Base-by-base conservation (phyloP, 2,888 invertebrate species). In the Argynnis bischoffii region DNA sequence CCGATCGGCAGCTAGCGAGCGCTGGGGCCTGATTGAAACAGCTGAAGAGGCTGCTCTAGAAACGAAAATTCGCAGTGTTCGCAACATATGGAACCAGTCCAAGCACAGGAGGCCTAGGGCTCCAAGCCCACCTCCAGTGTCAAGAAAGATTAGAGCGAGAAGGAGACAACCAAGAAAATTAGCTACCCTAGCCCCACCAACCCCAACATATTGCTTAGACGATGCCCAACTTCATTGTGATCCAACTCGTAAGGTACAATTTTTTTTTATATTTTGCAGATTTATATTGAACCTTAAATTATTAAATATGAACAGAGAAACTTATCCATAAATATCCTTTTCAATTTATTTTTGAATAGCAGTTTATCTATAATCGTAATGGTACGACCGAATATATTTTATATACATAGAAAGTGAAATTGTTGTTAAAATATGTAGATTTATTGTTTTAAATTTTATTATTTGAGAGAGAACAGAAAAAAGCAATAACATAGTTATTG, bases 1-100 rank as follows among this genome's bases (percentile, higher is more conserved):
- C 91, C 87, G 77, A 88, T 92, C 88, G 91, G 89, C 92, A 92
- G 92, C 85, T 92, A 92, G 91, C 91, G 91, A 86, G 91, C 92
- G 89, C 89, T 89, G 88, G 86, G 87, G 84, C 85, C 83, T 87
- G 85, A 78, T 76, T 77, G 84, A 61, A 61, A 61, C 61, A 51
- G 41, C 82, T 80, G 83, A 83, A 81, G 86, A 78, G 88, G 88
- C 82, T 83, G 85, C 67, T 78, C 79, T 72, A 74, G 90, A 71
- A 85, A 89, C 68, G 82, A 87, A 69, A 77, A 85, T 69, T 81
- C 90, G 76, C 76, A 79, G 74, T 79, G 86, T 81, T 81, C 87
- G 74, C 75, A 81, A 35, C 70, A 80, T 61, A 79, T 92, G 70
- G 91, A 88, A 87, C 75, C 78, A 66, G 73, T 79, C 59, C 48